phyloP scores from a whole-genome alignment of 2,113 vertebrate genomes.

The Craseonycteris thonglongyai region DNA sequence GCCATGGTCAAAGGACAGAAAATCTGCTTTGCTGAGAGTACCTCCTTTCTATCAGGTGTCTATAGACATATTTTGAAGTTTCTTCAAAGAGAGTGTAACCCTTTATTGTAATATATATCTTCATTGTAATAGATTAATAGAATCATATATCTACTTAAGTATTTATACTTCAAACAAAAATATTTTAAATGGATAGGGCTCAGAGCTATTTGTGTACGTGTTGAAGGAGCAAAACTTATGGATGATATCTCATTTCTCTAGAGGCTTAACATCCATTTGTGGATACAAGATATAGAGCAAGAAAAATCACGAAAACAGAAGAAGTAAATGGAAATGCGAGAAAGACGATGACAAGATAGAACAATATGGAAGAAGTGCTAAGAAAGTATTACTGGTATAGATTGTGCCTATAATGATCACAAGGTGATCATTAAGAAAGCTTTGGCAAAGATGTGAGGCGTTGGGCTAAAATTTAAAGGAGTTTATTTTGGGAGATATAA shows the following conservation, averaged over 20 bases:
- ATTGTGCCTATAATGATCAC: neutral
- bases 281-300: neutral
- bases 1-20: neutral
- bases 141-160: neutral
- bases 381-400: neutral
- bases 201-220: neutral
- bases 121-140: too few relatives aligned
- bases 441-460: neutral
- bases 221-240: neutral
- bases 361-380: neutral
- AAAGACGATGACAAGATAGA: neutral
- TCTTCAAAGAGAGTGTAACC: neutral
- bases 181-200: neutral
- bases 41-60: neutral
- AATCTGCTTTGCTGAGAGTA: neutral
- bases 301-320: neutral
- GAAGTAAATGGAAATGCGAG: neutral
- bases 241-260: rapidly evolving
- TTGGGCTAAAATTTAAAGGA: neutral
- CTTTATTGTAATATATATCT: neutral
- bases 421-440: neutral
- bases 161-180: neutral
- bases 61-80: neutral
- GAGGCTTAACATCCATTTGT: neutral
- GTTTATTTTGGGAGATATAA: neutral